phyloP scores from a whole-genome alignment of 2,113 vertebrate genomes.

The Tapirus terrestris region DNA sequence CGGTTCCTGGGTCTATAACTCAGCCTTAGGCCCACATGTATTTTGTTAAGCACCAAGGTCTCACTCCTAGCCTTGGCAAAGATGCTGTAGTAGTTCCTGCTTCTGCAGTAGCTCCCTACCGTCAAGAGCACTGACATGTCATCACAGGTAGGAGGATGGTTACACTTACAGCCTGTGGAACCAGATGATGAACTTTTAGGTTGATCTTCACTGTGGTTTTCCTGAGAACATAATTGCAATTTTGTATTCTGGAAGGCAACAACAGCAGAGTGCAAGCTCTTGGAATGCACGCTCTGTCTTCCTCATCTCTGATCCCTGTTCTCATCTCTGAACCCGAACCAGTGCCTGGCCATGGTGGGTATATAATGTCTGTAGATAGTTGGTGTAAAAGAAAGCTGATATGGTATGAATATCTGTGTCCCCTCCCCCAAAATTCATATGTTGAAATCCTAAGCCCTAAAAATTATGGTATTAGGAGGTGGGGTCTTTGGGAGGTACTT shows the following conservation, averaged over 20 bases:
- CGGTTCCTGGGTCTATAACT: not conserved
- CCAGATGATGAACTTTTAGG: not conserved
- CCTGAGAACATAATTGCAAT: not conserved
- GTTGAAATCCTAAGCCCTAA: not conserved
- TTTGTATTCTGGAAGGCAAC: not conserved
- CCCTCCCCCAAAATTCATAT: not conserved
- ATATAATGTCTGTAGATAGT: not conserved
- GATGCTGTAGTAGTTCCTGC: not conserved
- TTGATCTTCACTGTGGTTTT: slow-evolving; percentile 18
- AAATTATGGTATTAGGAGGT: not conserved
- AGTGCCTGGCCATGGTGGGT: not conserved
- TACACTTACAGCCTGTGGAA: not conserved
- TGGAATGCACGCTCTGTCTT: not conserved
- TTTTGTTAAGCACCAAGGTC: not conserved
- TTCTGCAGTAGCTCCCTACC: not conserved
- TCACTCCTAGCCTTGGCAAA: not conserved
- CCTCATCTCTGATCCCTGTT: not conserved
- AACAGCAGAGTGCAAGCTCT: not conserved
- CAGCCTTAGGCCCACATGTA: not conserved
- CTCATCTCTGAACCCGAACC: not conserved
- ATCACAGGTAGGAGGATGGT: not conserved
- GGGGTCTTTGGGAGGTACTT: not conserved
- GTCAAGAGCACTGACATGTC: not conserved
- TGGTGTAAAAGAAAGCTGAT: not conserved
- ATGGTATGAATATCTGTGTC: not conserved